Percentiles rank a stretch among this genome's conserved stretches.
Conservation (phyloP, 1,140 invertebrate genomes). For the Drosophila suzukii region DNA sequence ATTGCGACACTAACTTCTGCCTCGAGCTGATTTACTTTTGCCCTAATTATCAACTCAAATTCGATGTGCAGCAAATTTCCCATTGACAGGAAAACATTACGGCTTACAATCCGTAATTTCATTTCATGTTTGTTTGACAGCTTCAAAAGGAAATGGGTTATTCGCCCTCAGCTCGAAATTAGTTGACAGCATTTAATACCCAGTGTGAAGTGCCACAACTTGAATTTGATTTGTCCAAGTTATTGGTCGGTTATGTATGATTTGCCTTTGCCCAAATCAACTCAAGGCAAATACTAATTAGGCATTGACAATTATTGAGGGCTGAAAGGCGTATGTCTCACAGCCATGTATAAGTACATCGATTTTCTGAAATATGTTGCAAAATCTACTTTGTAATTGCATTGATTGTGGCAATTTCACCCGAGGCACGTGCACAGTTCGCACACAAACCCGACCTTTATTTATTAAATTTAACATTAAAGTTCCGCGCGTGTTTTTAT, state of each 20-base stretch:
- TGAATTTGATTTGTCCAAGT: conserved; percentile 19
- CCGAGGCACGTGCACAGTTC: conserved; percentile 2
- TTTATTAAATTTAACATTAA: conserved; percentile 45
- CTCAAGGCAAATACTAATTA: conserved; percentile 4
- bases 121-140: conserved; percentile 26
- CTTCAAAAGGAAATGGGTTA: conserved; percentile 19
- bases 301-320: neutral
- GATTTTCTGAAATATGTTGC: no score
- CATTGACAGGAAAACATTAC: neutral
- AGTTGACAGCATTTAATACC: conserved; percentile 23
- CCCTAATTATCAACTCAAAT: conserved; percentile 62
- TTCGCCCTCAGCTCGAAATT: conserved; percentile 13
- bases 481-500: conserved; percentile 2
- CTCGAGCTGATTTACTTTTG: conserved; percentile 42
- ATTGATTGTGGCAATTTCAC: conserved; percentile 10
- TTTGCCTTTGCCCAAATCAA: neutral
- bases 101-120: conserved; percentile 1
- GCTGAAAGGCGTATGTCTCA: neutral
- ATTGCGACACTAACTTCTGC: conserved; percentile 40
- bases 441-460: conserved; percentile 17
- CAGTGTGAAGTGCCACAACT: conserved; percentile 11
- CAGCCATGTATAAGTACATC: neutral
- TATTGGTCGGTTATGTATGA: neutral
- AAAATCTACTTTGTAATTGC: neutral
- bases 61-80: conserved; percentile 12